These are phyloP conservation scores for Conus betulinus DNA, from an alignment of 1,140 invertebrate genomes.

Conservation along the genomic window DNA sequence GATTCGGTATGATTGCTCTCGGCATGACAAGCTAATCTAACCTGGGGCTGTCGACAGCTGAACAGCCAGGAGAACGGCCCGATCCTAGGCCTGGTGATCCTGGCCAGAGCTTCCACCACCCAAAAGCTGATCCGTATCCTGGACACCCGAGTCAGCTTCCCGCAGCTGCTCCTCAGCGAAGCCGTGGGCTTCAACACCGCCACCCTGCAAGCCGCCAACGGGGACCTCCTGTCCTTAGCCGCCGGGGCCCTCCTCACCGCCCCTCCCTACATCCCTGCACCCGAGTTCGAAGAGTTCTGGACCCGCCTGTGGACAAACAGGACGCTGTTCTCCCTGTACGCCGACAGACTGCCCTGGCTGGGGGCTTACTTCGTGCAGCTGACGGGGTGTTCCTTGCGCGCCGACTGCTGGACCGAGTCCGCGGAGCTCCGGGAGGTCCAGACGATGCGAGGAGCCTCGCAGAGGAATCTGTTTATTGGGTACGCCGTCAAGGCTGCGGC, in stretches of 20 bases:
- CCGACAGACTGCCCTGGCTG: slow-evolving; percentile 10
- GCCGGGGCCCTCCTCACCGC: slow-evolving; percentile 5
- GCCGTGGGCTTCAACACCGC: background rate
- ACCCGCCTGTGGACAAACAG: slow-evolving; percentile 8
- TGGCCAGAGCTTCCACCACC: background rate
- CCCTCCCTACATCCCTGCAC: background rate
- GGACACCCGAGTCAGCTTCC: background rate
- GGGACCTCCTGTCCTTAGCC: background rate
- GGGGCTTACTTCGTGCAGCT: background rate
- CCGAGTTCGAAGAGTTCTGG: slow-evolving; percentile 4
- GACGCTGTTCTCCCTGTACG: background rate
- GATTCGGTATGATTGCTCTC: background rate
- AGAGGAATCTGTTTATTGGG: background rate
- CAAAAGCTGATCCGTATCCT: background rate
- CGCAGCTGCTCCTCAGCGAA: slow-evolving; percentile 5
- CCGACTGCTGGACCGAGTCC: background rate
- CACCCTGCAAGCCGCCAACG: background rate
- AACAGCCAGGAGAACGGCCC: background rate
- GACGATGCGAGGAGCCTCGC: background rate
- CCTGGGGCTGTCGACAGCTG: background rate
- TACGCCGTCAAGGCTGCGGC: slow-evolving; percentile 18
- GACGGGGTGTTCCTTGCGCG: no score
- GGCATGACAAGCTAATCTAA: background rate
- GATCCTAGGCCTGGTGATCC: slow-evolving; percentile 10
- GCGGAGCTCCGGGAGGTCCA: background rate